Conservation (phyloP, 2,888 invertebrate genomes). For the Amiota communis region DNA sequence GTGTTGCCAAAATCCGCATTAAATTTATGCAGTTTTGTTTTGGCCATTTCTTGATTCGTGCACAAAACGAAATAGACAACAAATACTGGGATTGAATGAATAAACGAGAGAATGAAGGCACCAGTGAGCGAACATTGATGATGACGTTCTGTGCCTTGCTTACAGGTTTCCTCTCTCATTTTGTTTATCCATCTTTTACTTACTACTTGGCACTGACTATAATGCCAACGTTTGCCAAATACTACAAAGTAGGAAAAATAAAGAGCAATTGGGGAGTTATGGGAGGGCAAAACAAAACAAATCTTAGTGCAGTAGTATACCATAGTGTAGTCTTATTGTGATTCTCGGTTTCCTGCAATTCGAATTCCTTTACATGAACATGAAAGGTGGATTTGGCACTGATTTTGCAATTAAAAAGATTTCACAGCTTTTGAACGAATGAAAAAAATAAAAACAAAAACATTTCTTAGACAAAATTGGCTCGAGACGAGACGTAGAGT, state of each 20-base stretch:
- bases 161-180: conserved; percentile 53
- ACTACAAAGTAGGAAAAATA: too few species aligned
- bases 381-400: conserved; percentile 52
- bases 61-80: not conserved
- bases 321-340: too few species aligned
- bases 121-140: conserved; percentile 41
- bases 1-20: conserved; percentile 70
- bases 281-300: conserved; percentile 32
- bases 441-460: too few species aligned
- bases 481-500: conserved; percentile 17
- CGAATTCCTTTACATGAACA: conserved; percentile 23
- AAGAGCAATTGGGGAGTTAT: too few species aligned
- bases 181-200: conserved; percentile 38
- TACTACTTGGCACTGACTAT: conserved; percentile 46
- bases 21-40: conserved; percentile 70
- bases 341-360: not conserved
- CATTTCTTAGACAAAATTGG: not conserved
- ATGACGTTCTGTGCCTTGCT: conserved; percentile 44
- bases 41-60: conserved; percentile 43
- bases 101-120: not conserved
- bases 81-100: too few species aligned
- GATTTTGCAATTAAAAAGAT: conserved; percentile 65
- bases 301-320: too few species aligned
- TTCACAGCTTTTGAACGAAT: conserved; percentile 38
- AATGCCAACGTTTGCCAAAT: conserved; percentile 46